Base-by-base conservation (phyloP, 2,888 invertebrate genomes). In the Rhagophthalmus giganteus region DNA sequence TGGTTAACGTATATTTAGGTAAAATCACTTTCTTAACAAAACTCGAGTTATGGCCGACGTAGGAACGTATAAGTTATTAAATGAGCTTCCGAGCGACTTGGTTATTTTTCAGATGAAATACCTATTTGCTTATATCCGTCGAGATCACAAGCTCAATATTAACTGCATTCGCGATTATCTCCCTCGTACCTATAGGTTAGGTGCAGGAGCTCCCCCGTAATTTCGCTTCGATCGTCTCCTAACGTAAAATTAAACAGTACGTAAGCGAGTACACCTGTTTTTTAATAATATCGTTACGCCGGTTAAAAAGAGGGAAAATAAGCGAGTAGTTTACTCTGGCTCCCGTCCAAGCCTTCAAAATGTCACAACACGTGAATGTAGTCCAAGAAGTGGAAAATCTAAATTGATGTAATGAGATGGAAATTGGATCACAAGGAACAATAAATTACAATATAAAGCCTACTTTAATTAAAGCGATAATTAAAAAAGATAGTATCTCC, bases 381-480 rank as follows among this genome's bases (percentile, higher is more conserved):
- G 39, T 35, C 38, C 15, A 45, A 55, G 64, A 64, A 64, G 65
- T 69, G 67, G 65, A 68, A n/a, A 70, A 69, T 68, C 68, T 65
- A 69, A 69, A 70, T 70, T 69, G 68, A 70, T 68, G 71, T 71
- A 70, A 71, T 70, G 71, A 71, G 71, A 71, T 70, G 71, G 70
- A 71, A 71, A 71, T 71, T 71, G 70, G 69, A 70, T 68, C 68
- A 69, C 68, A 65, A 66, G 65, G 60, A 61, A 64, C 69, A 67
- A 66, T 69, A 71, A 69, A 70, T 71, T 68, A 70, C 68, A 63
- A 67, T 68, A 69, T 66, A 70, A 68, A 71, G 70, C 70, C 70
- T 68, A 70, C 69, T 72, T 72, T 72, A 72, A 72, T 72, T 72
- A 72, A 72, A 69, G 69, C 65, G 70, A 72, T 70, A 72, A 71